These are phyloP conservation scores for Pluvialis apricaria DNA, from an alignment of 2,113 vertebrate species.

Conservation along the genomic window DNA sequence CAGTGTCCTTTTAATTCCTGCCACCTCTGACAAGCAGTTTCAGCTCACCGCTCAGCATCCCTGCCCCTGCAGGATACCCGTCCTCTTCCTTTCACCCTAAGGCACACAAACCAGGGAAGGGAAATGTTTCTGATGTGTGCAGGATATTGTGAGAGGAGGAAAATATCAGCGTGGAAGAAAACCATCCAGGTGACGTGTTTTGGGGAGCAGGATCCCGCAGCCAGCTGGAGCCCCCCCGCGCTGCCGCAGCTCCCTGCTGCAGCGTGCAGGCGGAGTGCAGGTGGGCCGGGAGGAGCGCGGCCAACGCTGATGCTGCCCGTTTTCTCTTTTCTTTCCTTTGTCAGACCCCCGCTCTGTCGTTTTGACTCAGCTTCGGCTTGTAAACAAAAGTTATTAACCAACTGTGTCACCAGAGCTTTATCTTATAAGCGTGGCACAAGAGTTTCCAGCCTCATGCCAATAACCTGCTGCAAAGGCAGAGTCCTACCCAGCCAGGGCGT, in stretches of 20 bases:
- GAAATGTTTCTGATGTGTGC: neutral
- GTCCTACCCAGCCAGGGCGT: neutral
- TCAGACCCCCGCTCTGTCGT: neutral
- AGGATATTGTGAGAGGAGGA: neutral
- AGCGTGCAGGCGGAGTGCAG: rapidly evolving
- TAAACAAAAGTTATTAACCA: neutral
- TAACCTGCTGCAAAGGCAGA: neutral
- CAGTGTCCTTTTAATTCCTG: neutral
- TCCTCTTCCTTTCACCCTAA: neutral
- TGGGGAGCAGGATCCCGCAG: neutral
- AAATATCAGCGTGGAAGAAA: neutral
- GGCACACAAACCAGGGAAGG: neutral
- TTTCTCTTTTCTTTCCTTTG: neutral
- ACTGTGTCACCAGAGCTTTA: neutral
- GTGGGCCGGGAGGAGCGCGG: neutral
- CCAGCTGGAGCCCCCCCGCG: neutral
- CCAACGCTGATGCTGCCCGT: neutral
- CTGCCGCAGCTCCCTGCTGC: neutral
- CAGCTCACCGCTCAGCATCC: neutral
- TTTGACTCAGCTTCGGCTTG: neutral
- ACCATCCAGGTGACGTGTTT: neutral
- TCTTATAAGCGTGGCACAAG: neutral
- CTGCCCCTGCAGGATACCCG: neutral
- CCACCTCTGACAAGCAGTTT: neutral
- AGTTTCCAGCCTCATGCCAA: neutral